phyloP scores from a whole-genome alignment of 2,113 vertebrate species.

The Loxodonta africana region DNA sequence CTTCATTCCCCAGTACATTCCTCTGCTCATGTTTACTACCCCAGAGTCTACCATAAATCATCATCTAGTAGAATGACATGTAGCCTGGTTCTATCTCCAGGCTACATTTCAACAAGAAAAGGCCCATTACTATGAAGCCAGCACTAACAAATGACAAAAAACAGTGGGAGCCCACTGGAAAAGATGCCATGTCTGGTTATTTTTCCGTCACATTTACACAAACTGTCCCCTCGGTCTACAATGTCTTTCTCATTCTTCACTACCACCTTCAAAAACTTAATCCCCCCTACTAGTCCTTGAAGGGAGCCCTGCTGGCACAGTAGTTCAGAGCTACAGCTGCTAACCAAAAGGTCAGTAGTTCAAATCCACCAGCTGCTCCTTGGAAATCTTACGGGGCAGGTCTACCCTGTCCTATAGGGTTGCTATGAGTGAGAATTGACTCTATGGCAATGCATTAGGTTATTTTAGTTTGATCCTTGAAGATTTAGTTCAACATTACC shows the following conservation, averaged over 20 bases:
- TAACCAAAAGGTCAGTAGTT: too few species aligned
- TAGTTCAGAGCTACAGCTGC: too few species aligned
- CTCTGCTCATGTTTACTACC: not conserved
- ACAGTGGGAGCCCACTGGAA: not conserved
- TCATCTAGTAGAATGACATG: not conserved
- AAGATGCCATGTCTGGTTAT: not conserved
- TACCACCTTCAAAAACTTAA: not conserved
- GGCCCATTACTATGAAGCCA: not conserved
- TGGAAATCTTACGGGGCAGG: too few species aligned
- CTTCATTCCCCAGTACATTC: not conserved
- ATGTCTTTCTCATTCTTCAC: not conserved
- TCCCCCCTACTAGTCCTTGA: not conserved
- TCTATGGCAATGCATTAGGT: too few species aligned
- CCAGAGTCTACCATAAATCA: not conserved
- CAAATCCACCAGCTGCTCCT: too few species aligned
- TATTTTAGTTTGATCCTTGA: not conserved
- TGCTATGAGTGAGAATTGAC: too few species aligned
- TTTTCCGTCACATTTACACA: constrained; percentile 22
- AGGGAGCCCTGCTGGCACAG: too few species aligned
- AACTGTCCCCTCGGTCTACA: not conserved
- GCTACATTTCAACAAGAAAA: not conserved
- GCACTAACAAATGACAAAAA: constrained; percentile 6
- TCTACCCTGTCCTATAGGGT: too few species aligned
- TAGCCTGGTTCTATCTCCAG: not conserved
- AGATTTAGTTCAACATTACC: not conserved